Evolutionary conservation across 2,797 vertebrate species (phyloP).

Genomic region (Salmo trutta): DNA sequence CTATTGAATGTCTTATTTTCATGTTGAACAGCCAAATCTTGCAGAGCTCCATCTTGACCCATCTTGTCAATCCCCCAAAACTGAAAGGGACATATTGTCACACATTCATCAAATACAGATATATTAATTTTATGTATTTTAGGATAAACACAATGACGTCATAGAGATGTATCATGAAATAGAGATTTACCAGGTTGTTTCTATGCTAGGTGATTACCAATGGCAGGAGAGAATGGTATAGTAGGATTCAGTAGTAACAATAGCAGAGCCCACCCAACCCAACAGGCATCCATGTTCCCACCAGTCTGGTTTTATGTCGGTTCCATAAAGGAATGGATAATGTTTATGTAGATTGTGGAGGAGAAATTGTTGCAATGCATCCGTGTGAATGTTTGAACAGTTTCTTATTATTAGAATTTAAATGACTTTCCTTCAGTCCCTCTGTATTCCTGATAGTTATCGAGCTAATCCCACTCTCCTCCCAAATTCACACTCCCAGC

Average conservation of each 20-base stretch:
- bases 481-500: constrained; percentile 41
- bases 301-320: constrained; percentile 70
- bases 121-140: no score
- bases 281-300: constrained; percentile 74
- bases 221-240: constrained; percentile 40
- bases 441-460: constrained; percentile 48
- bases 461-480: constrained; percentile 48
- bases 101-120: no score
- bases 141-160: constrained; percentile 40
- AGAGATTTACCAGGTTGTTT: constrained; percentile 52
- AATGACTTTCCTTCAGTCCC: constrained; percentile 50
- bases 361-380: constrained; percentile 27
- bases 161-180: constrained; percentile 39
- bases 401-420: constrained; percentile 52
- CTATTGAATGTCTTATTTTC: no score
- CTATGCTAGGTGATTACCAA: constrained; percentile 55
- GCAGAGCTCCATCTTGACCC: no score
- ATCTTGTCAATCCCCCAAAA: no score
- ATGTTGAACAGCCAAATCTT: no score
- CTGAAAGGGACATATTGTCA: no score
- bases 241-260: constrained; percentile 46
- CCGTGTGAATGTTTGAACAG: constrained; percentile 38
- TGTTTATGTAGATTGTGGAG: constrained; percentile 47
- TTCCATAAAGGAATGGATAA: constrained; percentile 69
- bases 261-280: constrained; percentile 58